Evolutionary conservation across 2,797 vertebrate species (phyloP), one percentile per base, ranked within the genome.

Genomic region (Pygocentrus nattereri): DNA sequence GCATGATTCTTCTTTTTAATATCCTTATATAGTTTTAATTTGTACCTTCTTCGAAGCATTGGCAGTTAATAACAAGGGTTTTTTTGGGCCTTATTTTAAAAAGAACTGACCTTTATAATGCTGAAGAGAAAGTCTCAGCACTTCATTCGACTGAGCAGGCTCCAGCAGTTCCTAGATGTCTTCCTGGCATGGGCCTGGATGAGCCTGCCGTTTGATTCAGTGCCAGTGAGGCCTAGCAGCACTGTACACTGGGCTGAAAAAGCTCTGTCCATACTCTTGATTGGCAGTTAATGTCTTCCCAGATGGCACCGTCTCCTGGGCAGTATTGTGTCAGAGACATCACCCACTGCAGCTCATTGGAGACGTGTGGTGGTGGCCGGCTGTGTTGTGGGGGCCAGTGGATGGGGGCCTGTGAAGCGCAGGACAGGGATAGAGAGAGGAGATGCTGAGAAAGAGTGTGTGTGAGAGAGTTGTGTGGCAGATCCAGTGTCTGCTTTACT

Each of bases 261-360:
- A 71, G 73, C 76, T 82, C 62, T 64, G 8, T 31, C 27, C n/a
- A 21, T 50, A n/a, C 30, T 56, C 52, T 72, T 85, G 85, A 88
- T 88, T 89, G 88, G 72, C 89, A 88, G 83, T 73, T 88, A 81
- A 72, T 69, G 79, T 88, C 87, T 74, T 82, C 82, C 82, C 65
- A 82, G 84, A 85, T 84, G 82, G 75, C 79, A 74, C 78, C 50
- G 25, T 41, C 59, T 84, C 67, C 73, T 80, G 49, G 59, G 74
- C 58, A 30, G 82, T 86, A 85, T 86, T 80, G 84, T 90, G 72
- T 85, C 74, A 81, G 58, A 75, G 67, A 84, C 34, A 21, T 85
- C 80, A 65, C 76, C 61, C 15, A 65, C 81, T 84, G 86, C 74
- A 79, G 87, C 84, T 79, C 73, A 59, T 87, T 87, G 87, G 77